Base-by-base conservation (phyloP, 2,797 vertebrate species). In the Urocyon cinereoargenteus region DNA sequence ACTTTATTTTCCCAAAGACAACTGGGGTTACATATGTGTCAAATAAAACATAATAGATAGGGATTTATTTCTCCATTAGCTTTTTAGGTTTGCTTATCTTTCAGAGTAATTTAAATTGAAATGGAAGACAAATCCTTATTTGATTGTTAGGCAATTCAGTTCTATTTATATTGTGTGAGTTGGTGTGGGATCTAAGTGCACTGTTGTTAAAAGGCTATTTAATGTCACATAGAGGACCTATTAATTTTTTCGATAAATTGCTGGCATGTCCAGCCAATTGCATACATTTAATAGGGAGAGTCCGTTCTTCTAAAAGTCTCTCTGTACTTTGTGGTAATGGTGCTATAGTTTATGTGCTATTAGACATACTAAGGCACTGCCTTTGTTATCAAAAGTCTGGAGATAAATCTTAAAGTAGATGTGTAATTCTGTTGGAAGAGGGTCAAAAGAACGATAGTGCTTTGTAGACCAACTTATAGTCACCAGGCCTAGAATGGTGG, bases 81-180 rank as follows among this genome's bases (percentile, higher is more conserved):
- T 97, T 97, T 96, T 95, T 96, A 97, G 92, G 82, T 97, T 98
- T 97, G 95, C 96, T 97, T 98, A 97, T 97, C 94, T 96, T 91
- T 97, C 95, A 96, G 94, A 97, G 85, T 97, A 96, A 97, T 98
- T 97, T 97, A 94, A 98, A 97, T 97, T 72, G 95, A 97, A 97
- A 94, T 96, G 96, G 91, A 96, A 97, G 97, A 97, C 93, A 97
- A 97, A 98, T 97, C 89, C 70, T 97, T 93, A 94, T 96, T 96
- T 98, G 96, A 97, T 96, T 98, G 97, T 97, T 92, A 82, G 94
- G 92, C 94, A 86, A 91, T 97, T 92, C 88, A 24, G 73, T 40
- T 89, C 96, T 96, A 86, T 98, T 97, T 97, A 91, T 97, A 98
- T 94, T 94, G 70, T 93, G 83, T 68, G 90, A 82, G 95, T 94